Percentiles rank a stretch among this genome's conserved stretches.
Conservation (phyloP, 2,113 vertebrate species). For the Phocoena phocoena region DNA sequence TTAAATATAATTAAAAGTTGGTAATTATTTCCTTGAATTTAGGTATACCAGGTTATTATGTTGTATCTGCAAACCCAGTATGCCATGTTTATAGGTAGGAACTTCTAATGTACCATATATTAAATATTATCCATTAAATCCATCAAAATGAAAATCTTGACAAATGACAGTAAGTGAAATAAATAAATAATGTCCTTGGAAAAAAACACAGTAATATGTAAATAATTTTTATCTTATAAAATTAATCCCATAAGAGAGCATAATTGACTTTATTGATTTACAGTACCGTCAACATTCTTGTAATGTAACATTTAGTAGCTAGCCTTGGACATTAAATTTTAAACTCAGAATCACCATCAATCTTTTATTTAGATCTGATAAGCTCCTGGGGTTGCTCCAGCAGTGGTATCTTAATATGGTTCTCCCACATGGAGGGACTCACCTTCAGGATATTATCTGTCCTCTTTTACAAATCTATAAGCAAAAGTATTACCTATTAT, state of each 20-base stretch:
- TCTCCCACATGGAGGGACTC: not conserved
- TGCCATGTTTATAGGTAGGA: not conserved
- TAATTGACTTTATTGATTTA: constrained; percentile 70
- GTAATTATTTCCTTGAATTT: not conserved
- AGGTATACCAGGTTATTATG: not conserved
- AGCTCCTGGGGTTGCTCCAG: constrained; percentile 26
- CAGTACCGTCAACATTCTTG: not conserved
- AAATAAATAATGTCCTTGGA: not conserved
- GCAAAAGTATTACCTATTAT: not conserved
- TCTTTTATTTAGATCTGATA: constrained; percentile 74
- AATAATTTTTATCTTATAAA: constrained; percentile 45
- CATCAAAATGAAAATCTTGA: constrained; percentile 27
- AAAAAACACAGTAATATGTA: not conserved
- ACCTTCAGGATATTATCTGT: not conserved
- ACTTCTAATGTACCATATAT: not conserved
- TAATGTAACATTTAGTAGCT: constrained; percentile 67
- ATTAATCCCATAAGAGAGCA: not conserved
- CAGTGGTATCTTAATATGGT: not conserved
- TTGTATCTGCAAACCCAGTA: not conserved
- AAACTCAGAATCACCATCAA: constrained; percentile 71
- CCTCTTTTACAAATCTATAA: not conserved
- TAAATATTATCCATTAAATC: not conserved
- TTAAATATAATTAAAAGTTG: constrained; percentile 33
- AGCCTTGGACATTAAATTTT: constrained; percentile 68
- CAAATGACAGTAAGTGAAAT: not conserved